A percentile compares a stretch with the other conserved stretches of the same genome.
Conservation (phyloP, 2,888 invertebrate species). For the Asteroscopus sphinx region DNA sequence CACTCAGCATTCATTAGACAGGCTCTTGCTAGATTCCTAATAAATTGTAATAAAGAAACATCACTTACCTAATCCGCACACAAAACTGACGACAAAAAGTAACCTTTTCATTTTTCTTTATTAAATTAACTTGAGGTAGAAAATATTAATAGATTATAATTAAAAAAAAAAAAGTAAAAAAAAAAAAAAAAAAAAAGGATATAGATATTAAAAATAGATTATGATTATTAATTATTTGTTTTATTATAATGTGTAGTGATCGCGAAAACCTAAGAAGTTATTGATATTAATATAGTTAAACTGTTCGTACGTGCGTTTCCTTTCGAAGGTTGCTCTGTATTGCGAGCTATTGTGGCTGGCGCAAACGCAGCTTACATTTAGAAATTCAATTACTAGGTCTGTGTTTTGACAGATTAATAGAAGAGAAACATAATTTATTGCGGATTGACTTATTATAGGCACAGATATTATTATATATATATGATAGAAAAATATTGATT, state of each 20-base stretch:
- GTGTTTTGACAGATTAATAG: constrained; percentile 34
- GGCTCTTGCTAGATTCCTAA: constrained; percentile 31
- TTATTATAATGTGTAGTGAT: too few relatives aligned
- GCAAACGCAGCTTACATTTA: constrained; percentile 62
- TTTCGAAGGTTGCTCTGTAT: constrained; percentile 82
- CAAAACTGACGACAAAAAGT: constrained; percentile 71
- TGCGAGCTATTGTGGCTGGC: constrained; percentile 74
- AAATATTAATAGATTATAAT: constrained; percentile 63
- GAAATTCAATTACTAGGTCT: constrained; percentile 31
- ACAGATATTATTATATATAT: too few relatives aligned
- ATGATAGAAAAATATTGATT: too few relatives aligned
- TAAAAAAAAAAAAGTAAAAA: too few relatives aligned
- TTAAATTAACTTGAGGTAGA: constrained; percentile 57
- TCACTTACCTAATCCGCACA: constrained; percentile 80
- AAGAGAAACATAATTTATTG: constrained; percentile 32
- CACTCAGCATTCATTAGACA: constrained; percentile 46
- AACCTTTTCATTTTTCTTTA: constrained; percentile 73
- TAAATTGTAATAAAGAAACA: constrained; percentile 18
- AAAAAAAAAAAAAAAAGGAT: too few relatives aligned
- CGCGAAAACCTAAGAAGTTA: too few relatives aligned
- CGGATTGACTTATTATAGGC: background rate
- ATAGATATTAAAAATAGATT: too few relatives aligned
- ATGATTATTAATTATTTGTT: too few relatives aligned
- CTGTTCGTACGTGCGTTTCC: constrained; percentile 80
- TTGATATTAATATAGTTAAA: too few relatives aligned